Evolutionary conservation across 2,888 invertebrate species (phyloP).

Genomic region (Calameuta idolon): DNA sequence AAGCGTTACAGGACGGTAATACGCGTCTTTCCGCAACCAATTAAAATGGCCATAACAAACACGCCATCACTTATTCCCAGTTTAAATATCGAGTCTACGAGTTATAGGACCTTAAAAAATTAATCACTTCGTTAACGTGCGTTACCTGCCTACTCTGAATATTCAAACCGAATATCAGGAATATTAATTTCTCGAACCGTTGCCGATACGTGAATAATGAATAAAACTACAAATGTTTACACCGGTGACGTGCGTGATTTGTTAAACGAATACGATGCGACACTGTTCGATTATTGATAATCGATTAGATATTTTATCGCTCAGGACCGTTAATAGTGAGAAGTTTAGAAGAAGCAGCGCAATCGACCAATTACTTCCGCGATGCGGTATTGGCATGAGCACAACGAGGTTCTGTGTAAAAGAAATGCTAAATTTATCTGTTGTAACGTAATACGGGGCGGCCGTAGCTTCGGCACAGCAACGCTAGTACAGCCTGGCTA

Average conservation of each 20-base stretch:
- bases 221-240: neutral
- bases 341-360: slow-evolving; percentile 31
- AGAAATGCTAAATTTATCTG: slow-evolving; percentile 66
- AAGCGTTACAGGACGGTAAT: neutral
- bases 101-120: neutral
- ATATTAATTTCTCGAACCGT: neutral
- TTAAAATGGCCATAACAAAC: neutral
- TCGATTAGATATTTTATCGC: neutral
- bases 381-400: slow-evolving; percentile 62
- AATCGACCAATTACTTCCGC: slow-evolving; percentile 62
- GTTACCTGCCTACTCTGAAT: neutral
- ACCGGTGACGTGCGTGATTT: neutral
- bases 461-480: slow-evolving; percentile 6
- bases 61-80: neutral
- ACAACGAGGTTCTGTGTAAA: slow-evolving; percentile 58
- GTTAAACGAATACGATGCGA: neutral
- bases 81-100: neutral
- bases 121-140: neutral
- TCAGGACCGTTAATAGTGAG: neutral
- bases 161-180: neutral
- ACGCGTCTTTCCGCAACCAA: neutral
- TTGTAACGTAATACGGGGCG: slow-evolving; percentile 61
- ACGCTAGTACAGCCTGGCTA: neutral
- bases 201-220: neutral
- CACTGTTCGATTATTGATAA: neutral